Conservation (phyloP, 2,888 invertebrate genomes). For the Andrena hattorfiana region DNA sequence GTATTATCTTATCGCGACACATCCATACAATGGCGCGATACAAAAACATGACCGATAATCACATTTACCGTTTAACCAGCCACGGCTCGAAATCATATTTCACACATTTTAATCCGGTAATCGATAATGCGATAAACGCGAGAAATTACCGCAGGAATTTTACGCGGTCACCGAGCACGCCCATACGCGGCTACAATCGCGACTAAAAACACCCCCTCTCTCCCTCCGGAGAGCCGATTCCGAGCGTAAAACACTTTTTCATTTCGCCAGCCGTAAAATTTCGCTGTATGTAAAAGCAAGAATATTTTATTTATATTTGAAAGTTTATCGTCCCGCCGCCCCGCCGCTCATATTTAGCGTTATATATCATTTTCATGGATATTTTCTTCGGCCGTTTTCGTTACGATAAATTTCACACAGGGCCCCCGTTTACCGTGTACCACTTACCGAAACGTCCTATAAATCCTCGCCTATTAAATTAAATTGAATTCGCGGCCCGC, state of each 20-base stretch:
- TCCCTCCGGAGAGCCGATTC: constrained; percentile 49
- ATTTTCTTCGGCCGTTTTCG: constrained; percentile 54
- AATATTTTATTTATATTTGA: constrained; percentile 57
- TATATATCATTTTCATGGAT: constrained; percentile 56
- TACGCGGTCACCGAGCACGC: constrained; percentile 46
- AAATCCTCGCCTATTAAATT: constrained; percentile 46
- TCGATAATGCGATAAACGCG: constrained; percentile 72
- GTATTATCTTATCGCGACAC: constrained; percentile 70
- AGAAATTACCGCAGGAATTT: constrained; percentile 72
- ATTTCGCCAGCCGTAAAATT: constrained; percentile 34
- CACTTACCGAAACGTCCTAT: constrained; percentile 46
- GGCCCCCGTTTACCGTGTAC: constrained; percentile 22
- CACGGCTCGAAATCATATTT: constrained; percentile 70
- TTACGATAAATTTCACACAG: constrained; percentile 48
- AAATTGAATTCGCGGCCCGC: constrained; percentile 28
- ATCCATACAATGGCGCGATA: constrained; percentile 63
- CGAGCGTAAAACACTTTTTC: constrained; percentile 44
- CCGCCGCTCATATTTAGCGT: constrained; percentile 29
- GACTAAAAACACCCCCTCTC: constrained; percentile 38
- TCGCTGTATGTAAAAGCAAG: constrained; percentile 36
- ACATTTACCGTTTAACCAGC: constrained; percentile 64
- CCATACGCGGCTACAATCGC: constrained; percentile 36
- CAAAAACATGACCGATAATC: constrained; percentile 73
- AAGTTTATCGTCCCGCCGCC: constrained; percentile 37
- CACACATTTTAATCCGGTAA: constrained; percentile 73